Evolutionary conservation across 2,888 invertebrate genomes (phyloP), one percentile per base, ranked within the genome.

Genomic region (Noctua comes): DNA sequence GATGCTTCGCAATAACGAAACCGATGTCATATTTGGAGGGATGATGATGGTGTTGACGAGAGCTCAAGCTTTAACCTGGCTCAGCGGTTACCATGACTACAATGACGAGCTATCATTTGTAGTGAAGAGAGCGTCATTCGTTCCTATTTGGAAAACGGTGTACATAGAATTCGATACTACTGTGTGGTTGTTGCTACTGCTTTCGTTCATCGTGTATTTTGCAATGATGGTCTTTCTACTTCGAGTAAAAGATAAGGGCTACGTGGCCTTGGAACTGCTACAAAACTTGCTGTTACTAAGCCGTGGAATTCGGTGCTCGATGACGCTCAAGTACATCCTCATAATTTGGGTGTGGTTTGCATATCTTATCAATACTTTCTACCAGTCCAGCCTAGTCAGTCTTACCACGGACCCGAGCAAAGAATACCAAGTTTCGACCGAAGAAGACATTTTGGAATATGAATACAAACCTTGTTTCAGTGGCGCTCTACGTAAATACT

Each of bases 381-480:
- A 95, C 69, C 91, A 91, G 51, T 91, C 94, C 0, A 91, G 88
- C 68, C 82, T 95, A 11, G 88, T 92, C 18, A 92, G 94, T 82
- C 74, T 93, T 0, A 91, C 89, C 5, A 91, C 92, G 1, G 79
- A 93, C 46, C 93, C 93, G 0, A 78, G 80, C 5, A 76, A 80
- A 16, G 88, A 90, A 24, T 91, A 93, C 73, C 95, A 95, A 85
- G 88, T 95, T 62, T 87, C 90, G 1, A 88, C 80, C 0, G 88
- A 88, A 31, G 80, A 90, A 10, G 94, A 94, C 46, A 77, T 95
- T 6, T 4, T 13, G 0, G 69, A 83, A 0, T 90, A 87, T 62
- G 79, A 91, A 4, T 77, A 94, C 24, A 86, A 91, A 36, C 91
- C 94, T 3, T 96, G 96, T 62, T 76, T 95, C 5, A 91, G 93